A percentile compares a stretch with the other conserved stretches of the same genome.
Evolutionary conservation across 2,888 invertebrate species (phyloP).

Genomic region (Tolmerus cingulatus): DNA sequence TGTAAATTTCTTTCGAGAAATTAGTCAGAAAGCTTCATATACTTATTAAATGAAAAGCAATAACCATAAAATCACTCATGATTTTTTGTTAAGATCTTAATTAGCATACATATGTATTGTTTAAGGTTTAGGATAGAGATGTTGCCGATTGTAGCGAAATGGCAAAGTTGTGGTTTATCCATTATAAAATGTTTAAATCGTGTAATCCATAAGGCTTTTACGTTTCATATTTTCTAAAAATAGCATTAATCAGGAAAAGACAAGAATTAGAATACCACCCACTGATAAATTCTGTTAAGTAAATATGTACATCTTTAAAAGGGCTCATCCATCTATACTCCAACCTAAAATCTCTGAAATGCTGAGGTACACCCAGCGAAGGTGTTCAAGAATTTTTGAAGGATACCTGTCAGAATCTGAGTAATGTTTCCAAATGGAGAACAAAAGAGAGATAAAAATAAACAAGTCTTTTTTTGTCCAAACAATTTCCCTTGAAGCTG

Average conservation of each 20-base stretch:
- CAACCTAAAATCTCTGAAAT: neutral
- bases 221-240: neutral
- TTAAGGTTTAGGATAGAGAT: too few species aligned
- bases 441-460: neutral
- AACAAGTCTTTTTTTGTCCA: neutral
- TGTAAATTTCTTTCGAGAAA: too few species aligned
- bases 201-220: neutral
- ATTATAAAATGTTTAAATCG: too few species aligned
- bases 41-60: too few species aligned
- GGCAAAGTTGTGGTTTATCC: too few species aligned
- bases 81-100: too few species aligned
- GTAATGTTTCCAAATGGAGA: neutral
- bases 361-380: neutral
- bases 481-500: neutral
- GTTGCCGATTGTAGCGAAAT: too few species aligned
- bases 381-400: neutral
- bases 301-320: neutral
- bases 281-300: neutral
- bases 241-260: neutral
- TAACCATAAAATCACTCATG: too few species aligned
- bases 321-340: neutral
- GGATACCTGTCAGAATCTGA: neutral
- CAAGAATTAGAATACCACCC: neutral
- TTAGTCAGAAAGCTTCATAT: too few species aligned
- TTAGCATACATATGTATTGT: too few species aligned